A percentile compares a stretch with the other conserved stretches of the same genome.
Conservation (phyloP, 2,113 vertebrate genomes). For the Phylloscopus trochilus region DNA sequence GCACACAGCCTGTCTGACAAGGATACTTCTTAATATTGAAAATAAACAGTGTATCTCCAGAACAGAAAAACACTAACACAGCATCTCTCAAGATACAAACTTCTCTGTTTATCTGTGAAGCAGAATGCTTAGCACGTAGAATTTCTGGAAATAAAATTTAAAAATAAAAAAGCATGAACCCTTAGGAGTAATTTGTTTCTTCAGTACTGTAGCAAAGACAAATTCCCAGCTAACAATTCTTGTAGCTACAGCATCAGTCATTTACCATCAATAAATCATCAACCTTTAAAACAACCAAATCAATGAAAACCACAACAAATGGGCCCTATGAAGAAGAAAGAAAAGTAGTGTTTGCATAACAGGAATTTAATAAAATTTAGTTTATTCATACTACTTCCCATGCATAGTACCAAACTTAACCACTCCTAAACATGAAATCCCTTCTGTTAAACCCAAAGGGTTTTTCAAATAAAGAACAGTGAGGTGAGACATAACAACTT, state of each 20-base stretch:
- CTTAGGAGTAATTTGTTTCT: conserved; percentile 65
- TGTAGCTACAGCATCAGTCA: conserved; percentile 36
- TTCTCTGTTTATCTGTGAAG: conserved; percentile 32
- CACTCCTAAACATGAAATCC: neutral
- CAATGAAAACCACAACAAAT: conserved; percentile 38
- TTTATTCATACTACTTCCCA: neutral
- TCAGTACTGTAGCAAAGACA: conserved; percentile 24
- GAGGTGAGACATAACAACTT: neutral
- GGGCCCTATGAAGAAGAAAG: neutral
- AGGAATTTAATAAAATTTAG: neutral
- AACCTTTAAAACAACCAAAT: conserved; percentile 41
- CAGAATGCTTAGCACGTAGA: conserved; percentile 49
- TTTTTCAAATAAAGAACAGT: neutral
- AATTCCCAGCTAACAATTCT: conserved; percentile 33
- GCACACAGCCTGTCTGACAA: neutral
- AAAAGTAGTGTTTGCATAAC: neutral
- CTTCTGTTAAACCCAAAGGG: neutral
- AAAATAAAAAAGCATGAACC: conserved; percentile 47
- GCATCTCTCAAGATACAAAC: conserved; percentile 8
- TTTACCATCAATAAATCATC: conserved; percentile 62
- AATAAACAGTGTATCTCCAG: conserved; percentile 33
- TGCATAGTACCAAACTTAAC: neutral
- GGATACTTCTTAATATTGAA: conserved; percentile 40
- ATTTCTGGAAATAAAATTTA: conserved; percentile 68
- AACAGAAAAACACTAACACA: conserved; percentile 23